phyloP scores from a whole-genome alignment of 2,113 vertebrate species.

The Falco punctatus region DNA sequence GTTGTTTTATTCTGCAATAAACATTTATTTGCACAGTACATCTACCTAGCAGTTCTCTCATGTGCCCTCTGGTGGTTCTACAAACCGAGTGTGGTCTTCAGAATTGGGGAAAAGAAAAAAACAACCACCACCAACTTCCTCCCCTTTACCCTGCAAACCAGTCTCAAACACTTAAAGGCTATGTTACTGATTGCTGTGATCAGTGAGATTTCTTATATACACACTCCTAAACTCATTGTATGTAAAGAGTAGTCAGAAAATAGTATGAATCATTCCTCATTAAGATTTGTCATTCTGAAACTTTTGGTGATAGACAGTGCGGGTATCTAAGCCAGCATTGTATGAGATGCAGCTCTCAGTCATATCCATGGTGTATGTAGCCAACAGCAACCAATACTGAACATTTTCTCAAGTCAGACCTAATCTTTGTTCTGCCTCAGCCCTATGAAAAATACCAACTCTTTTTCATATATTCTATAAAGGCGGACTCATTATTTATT shows the following conservation, averaged over 20 bases:
- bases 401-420: not conserved
- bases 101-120: not conserved
- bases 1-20: constrained; percentile 34
- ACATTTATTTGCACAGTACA: not conserved
- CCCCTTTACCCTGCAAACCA: not conserved
- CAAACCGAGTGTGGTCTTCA: not conserved
- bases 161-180: not conserved
- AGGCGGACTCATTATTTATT: not conserved
- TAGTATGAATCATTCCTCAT: not conserved
- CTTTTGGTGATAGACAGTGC: not conserved
- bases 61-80: constrained; percentile 77
- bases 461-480: not conserved
- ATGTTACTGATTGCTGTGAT: not conserved
- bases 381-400: not conserved
- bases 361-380: not conserved
- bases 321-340: not conserved
- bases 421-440: not conserved
- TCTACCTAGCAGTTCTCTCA: not conserved
- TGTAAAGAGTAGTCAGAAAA: not conserved
- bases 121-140: not conserved
- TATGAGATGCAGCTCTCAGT: not conserved
- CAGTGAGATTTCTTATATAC: not conserved
- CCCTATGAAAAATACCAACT: not conserved
- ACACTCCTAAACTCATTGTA: not conserved
- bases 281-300: not conserved